Conservation (phyloP, 2,113 vertebrate genomes). For the Scartelaos histophorus region DNA sequence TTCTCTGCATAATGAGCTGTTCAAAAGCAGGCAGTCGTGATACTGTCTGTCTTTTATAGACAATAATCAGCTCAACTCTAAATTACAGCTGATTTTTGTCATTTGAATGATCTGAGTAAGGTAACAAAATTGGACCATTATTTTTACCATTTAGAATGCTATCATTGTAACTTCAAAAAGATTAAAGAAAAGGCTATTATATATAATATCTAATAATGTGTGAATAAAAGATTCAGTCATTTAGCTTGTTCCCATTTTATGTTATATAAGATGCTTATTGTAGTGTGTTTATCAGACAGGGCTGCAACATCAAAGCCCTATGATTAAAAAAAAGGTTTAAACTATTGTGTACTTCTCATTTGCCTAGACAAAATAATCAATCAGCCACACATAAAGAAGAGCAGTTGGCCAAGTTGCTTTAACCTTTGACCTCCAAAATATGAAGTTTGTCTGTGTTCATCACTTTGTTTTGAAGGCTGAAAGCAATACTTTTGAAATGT, state of each 20-base stretch:
- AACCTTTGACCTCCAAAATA: neutral
- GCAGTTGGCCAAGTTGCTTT: neutral
- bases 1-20: conserved; percentile 48
- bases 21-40: conserved; percentile 49
- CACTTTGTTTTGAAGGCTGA: conserved; percentile 39
- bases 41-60: conserved; percentile 19
- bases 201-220: conserved; percentile 34
- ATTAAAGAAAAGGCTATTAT: conserved; percentile 38
- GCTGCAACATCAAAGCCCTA: neutral
- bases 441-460: conserved; percentile 38
- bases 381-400: neutral
- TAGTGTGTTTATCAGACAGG: neutral
- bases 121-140: conserved; percentile 24
- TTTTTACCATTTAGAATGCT: conserved; percentile 12
- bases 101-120: conserved; percentile 16
- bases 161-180: conserved; percentile 13
- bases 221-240: conserved; percentile 15
- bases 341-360: neutral
- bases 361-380: neutral
- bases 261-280: neutral
- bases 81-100: conserved; percentile 4
- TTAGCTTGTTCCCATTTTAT: neutral
- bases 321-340: conserved; percentile 4
- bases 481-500: neutral
- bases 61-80: conserved; percentile 14